Conservation (phyloP, 2,113 vertebrate species). For the Forbesichthys agassizii region DNA sequence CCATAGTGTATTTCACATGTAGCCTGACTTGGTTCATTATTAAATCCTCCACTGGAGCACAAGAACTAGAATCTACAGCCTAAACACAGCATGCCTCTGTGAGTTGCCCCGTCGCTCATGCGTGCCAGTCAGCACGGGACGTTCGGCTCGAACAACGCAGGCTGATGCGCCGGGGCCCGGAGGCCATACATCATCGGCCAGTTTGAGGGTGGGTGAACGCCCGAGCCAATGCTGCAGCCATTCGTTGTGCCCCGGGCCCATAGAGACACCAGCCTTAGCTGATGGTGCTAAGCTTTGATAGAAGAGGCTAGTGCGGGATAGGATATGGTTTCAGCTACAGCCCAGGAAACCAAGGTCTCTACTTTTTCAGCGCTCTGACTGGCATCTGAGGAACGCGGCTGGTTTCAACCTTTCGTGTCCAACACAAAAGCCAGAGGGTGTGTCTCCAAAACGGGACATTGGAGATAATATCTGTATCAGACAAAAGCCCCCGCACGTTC, state of each 20-base stretch:
- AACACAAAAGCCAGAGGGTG: neutral
- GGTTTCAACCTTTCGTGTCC: neutral
- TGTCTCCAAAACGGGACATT: neutral
- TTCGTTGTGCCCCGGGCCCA: slow-evolving; percentile 42
- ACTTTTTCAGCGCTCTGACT: neutral
- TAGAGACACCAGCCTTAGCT: slow-evolving; percentile 44
- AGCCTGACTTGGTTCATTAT: neutral
- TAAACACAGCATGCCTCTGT: slow-evolving; percentile 17
- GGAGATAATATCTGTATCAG: neutral
- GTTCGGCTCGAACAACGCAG: slow-evolving; percentile 49
- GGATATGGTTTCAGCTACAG: slow-evolving; percentile 52
- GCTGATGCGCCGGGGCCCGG: slow-evolving; percentile 31
- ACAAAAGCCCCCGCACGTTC: neutral
- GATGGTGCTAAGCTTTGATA: neutral
- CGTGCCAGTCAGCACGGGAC: slow-evolving; percentile 34
- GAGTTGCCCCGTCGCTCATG: slow-evolving; percentile 26
- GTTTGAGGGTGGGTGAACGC: slow-evolving; percentile 51
- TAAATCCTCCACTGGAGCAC: neutral
- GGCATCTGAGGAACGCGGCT: slow-evolving; percentile 13
- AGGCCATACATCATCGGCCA: slow-evolving; percentile 63
- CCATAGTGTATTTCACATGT: neutral
- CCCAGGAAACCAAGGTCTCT: slow-evolving; percentile 50
- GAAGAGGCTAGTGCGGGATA: slow-evolving; percentile 49
- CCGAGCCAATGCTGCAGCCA: slow-evolving; percentile 28
- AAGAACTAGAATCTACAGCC: slow-evolving; percentile 7